Conservation (phyloP, 2,797 vertebrate species). For the Hylomyscus alleni region DNA sequence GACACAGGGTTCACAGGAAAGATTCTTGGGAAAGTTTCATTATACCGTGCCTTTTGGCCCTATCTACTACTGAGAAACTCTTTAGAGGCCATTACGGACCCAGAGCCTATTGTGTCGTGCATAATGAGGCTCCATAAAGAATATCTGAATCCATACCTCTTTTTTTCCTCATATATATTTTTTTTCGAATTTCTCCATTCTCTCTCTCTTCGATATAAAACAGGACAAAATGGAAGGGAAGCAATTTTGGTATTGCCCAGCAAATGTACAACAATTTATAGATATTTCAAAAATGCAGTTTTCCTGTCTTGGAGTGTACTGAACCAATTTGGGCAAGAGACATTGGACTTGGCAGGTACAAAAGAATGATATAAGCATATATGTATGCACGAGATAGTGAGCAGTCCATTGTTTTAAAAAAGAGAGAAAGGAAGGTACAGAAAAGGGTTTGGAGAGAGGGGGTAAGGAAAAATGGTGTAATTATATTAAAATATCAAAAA, state of each 20-base stretch:
- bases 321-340: too few relatives aligned
- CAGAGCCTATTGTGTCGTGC: not conserved
- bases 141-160: not conserved
- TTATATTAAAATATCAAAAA: not conserved
- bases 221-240: not conserved
- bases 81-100: not conserved
- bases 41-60: not conserved
- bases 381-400: not conserved
- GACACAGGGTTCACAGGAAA: not conserved
- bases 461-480: not conserved
- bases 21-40: not conserved
- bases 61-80: not conserved
- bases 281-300: not conserved
- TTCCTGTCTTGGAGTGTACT: not conserved
- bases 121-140: not conserved
- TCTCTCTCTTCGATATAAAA: not conserved
- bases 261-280: not conserved
- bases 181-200: not conserved
- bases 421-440: not conserved
- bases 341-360: not conserved
- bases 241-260: too few relatives aligned
- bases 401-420: not conserved
- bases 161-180: not conserved
- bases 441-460: not conserved
- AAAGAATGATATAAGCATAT: not conserved